phyloP scores from a whole-genome alignment of 2,888 invertebrate species.

The Calliphora vomitoria region DNA sequence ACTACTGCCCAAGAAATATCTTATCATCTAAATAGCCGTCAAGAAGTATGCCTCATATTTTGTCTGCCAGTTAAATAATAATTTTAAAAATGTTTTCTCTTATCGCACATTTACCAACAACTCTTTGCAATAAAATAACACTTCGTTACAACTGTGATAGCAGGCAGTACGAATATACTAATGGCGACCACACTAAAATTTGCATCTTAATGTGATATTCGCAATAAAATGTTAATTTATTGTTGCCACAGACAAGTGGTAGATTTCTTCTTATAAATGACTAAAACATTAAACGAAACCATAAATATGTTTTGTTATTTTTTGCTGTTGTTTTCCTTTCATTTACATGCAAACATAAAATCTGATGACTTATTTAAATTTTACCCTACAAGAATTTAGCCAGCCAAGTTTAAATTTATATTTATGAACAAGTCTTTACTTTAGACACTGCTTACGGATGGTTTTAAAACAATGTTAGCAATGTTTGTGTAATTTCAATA shows the following conservation, averaged over 20 bases:
- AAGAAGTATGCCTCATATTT: not conserved
- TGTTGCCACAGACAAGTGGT: slow-evolving; percentile 27
- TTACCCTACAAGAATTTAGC: not conserved
- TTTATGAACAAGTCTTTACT: not conserved
- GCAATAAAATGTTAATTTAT: slow-evolving; percentile 58
- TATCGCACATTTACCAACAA: slow-evolving; percentile 18
- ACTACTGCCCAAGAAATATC: not conserved
- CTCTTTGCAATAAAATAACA: slow-evolving; percentile 1
- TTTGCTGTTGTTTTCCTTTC: slow-evolving; percentile 23
- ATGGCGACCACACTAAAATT: slow-evolving; percentile 49
- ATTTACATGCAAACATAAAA: slow-evolving; percentile 29
- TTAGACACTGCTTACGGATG: not conserved
- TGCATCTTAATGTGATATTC: slow-evolving; percentile 50
- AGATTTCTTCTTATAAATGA: slow-evolving; percentile 48
- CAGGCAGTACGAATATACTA: slow-evolving; percentile 28
- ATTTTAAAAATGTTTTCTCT: slow-evolving; percentile 24
- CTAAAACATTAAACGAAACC: slow-evolving; percentile 50
- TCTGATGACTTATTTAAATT: slow-evolving; percentile 54
- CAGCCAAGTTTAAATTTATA: not conserved
- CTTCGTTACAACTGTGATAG: slow-evolving; percentile 41
- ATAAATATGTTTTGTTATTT: slow-evolving; percentile 49
- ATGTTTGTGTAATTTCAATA: slow-evolving; percentile 48
- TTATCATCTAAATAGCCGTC: slow-evolving; percentile 9
- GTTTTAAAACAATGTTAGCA: slow-evolving; percentile 14
- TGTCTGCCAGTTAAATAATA: not conserved